phyloP scores from a whole-genome alignment of 92 coral and sea anemone species.

The Siderastrea siderea region DNA sequence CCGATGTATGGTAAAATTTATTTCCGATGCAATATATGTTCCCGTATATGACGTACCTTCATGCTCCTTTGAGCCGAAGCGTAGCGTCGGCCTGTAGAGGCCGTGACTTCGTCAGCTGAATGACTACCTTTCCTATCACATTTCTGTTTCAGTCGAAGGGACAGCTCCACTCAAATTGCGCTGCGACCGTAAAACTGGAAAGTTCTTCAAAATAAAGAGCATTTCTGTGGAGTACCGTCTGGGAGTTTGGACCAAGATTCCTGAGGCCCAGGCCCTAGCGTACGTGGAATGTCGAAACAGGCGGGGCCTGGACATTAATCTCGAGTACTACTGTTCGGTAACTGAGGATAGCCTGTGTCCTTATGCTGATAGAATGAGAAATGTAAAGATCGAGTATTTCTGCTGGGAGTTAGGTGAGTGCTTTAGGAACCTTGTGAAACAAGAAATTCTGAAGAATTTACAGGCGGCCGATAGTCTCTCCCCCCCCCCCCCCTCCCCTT shows the following conservation, averaged over 20 bases:
- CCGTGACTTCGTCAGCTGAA: not conserved
- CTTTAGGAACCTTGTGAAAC: too few relatives aligned
- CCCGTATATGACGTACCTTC: too few relatives aligned
- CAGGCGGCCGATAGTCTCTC: too few relatives aligned
- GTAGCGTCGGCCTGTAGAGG: not conserved
- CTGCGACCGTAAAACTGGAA: conserved; percentile 32
- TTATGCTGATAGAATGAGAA: conserved; percentile 38
- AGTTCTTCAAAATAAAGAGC: conserved; percentile 16
- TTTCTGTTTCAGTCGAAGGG: conserved; percentile 25
- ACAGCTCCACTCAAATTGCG: conserved; percentile 16
- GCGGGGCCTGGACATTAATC: conserved; percentile 15
- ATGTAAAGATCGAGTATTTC: conserved; percentile 33
- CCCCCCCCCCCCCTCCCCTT: too few relatives aligned
- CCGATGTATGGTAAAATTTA: too few relatives aligned
- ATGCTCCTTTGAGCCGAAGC: too few relatives aligned
- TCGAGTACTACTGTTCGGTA: conserved; percentile 19
- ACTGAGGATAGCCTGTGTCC: conserved; percentile 24
- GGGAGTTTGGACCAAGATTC: conserved; percentile 15
- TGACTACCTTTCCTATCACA: not conserved
- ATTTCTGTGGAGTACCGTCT: conserved; percentile 20
- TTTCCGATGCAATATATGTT: too few relatives aligned
- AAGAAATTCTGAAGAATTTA: too few relatives aligned
- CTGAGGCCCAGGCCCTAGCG: conserved; percentile 22
- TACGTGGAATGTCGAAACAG: conserved; percentile 23
- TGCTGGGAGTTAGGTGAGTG: conserved; percentile 50